Evolutionary conservation across 1,140 invertebrate species (phyloP), one percentile per base, ranked within the genome.

Genomic region (Gonatopus flavifemur): DNA sequence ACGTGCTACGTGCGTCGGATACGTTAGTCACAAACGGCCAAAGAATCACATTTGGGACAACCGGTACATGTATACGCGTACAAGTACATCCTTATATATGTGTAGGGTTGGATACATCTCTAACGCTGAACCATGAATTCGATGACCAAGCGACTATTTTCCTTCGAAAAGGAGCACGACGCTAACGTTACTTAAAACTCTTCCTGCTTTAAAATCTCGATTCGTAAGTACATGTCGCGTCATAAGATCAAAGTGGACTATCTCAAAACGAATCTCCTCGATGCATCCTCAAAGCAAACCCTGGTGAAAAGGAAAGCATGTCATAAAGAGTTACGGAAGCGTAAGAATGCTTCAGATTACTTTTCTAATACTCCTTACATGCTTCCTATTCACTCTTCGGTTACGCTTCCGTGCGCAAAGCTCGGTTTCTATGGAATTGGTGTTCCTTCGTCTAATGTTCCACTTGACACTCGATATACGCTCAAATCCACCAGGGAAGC

Each of bases 1-100:
- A 56, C 52, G 20, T 0, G 15, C 24, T 61, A 63, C 52, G 56
- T 63, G 61, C 55, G 55, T 61, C 48, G 63, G 61, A 61, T 65
- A 65, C 61, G 57, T 56, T 61, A 63, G 55, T 51, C 58, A 61
- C 56, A 53, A 54, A 56, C 52, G 53, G 49, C 19, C 52, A 38
- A 49, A 41, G 52, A 58, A 61, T 63, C 58, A 52, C 54, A 45
- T 52, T 54, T 30, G 37, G 47, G 31, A 37, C 39, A 19, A 42
- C 39, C 22, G 48, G 40, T 31, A 7, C 39, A 13, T 12, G 22
- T 10, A 19, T 20, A 10, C 18, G 10, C 24, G 20, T 39, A 40
- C 47, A 30, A 49, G n/a, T n/a, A n/a, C n/a, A n/a, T n/a, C n/a
- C n/a, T 38, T 7, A 12, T 28, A 28, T 6, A 28, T 7, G 25